A percentile compares a stretch with the other conserved stretches of the same genome.
Evolutionary conservation across 2,113 vertebrate genomes (phyloP).

Genomic region (Desmodus rotundus): DNA sequence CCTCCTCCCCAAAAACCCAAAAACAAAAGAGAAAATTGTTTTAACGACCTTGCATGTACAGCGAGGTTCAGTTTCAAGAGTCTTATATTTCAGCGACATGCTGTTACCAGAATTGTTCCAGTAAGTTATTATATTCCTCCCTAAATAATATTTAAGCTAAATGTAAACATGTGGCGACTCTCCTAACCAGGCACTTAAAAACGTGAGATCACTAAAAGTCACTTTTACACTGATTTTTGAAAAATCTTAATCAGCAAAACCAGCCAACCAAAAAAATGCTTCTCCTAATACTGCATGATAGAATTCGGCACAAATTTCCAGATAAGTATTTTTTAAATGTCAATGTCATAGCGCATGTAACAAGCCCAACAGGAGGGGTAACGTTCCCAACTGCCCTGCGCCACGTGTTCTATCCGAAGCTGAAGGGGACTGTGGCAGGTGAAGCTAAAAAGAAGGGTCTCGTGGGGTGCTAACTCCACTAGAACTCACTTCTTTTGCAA

Average conservation of each 20-base stretch:
- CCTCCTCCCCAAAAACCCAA: too few species aligned
- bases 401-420: background rate
- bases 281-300: background rate
- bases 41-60: background rate
- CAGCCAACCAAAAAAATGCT: background rate
- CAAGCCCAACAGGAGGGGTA: background rate
- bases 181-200: constrained; percentile 8
- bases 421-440: background rate
- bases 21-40: too few species aligned
- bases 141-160: background rate
- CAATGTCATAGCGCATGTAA: background rate
- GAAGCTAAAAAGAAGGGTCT: background rate
- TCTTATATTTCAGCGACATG: background rate
- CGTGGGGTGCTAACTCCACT: background rate
- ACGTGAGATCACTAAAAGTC: background rate
- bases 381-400: background rate
- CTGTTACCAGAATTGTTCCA: constrained; percentile 22
- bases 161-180: background rate
- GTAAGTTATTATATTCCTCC: background rate
- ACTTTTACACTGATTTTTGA: background rate
- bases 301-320: constrained; percentile 26
- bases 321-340: background rate
- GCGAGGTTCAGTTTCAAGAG: constrained; percentile 31
- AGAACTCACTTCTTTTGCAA: background rate
- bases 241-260: background rate